phyloP scores from a whole-genome alignment of 2,888 invertebrate genomes.

The Plagodis pulveraria region DNA sequence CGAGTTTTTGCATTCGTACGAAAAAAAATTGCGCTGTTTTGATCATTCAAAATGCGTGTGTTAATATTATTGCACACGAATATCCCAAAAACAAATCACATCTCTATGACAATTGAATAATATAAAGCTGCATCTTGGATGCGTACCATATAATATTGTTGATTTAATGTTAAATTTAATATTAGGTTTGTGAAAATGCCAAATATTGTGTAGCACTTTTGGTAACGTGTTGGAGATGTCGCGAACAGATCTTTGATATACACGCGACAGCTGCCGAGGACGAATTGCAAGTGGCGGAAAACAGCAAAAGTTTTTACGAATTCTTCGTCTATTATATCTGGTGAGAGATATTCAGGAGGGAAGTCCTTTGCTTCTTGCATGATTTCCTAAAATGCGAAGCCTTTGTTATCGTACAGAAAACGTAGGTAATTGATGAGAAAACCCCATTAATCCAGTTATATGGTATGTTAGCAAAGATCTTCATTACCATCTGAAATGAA shows the following conservation, averaged over 20 bases:
- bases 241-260: constrained; percentile 54
- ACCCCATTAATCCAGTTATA: no score
- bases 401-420: no score
- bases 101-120: constrained; percentile 32
- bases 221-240: constrained; percentile 51
- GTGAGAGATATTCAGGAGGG: constrained; percentile 54
- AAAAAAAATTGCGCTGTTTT: constrained; percentile 53
- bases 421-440: no score
- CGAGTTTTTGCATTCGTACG: constrained; percentile 60
- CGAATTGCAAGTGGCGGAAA: constrained; percentile 47
- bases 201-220: constrained; percentile 53
- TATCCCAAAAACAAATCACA: constrained; percentile 37
- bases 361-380: constrained; percentile 24
- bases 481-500: no score
- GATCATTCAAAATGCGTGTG: constrained; percentile 55
- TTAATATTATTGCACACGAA: constrained; percentile 50
- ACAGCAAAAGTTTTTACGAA: constrained; percentile 49
- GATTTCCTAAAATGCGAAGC: neutral
- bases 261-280: constrained; percentile 58
- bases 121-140: constrained; percentile 31
- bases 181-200: constrained; percentile 34
- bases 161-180: constrained; percentile 27
- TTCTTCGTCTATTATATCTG: constrained; percentile 57
- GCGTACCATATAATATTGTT: constrained; percentile 24
- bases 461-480: no score